phyloP scores from a whole-genome alignment of 2,797 vertebrate genomes.

The Aldrovandia affinis region DNA sequence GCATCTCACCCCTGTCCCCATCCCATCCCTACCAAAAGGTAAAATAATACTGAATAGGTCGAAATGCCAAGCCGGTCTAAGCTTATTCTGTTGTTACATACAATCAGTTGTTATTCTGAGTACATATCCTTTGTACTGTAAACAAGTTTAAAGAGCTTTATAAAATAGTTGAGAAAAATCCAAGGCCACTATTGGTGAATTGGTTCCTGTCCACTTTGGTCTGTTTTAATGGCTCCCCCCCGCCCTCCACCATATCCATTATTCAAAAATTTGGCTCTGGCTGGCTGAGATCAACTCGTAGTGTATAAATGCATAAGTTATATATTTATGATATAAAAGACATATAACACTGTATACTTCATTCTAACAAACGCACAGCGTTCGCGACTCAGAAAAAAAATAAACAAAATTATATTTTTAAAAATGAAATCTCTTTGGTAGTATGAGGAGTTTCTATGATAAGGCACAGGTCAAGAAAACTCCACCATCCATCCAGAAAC shows the following conservation, averaged over 20 bases:
- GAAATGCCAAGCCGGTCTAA: constrained; percentile 81
- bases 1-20: background rate
- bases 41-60: constrained; percentile 52
- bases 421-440: constrained; percentile 49
- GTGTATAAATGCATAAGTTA: constrained; percentile 97
- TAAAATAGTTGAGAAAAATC: constrained; percentile 65
- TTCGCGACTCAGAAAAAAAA: constrained; percentile 82
- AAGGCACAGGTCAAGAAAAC: constrained; percentile 63
- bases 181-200: constrained; percentile 81
- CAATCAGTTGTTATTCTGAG: constrained; percentile 79
- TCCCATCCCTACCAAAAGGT: constrained; percentile 15
- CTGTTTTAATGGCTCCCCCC: constrained; percentile 28
- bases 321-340: constrained; percentile 88
- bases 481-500: constrained; percentile 68
- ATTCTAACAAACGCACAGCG: constrained; percentile 93
- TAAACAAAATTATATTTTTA: constrained; percentile 44
- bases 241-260: constrained; percentile 36
- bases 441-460: constrained; percentile 46
- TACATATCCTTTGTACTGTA: constrained; percentile 84
- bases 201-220: constrained; percentile 70
- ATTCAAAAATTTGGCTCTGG: constrained; percentile 71
- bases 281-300: constrained; percentile 94
- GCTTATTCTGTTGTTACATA: constrained; percentile 82
- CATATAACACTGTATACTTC: constrained; percentile 82
- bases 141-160: constrained; percentile 85